phyloP scores from a whole-genome alignment of 2,797 vertebrate species.

The Diceros bicornis region DNA sequence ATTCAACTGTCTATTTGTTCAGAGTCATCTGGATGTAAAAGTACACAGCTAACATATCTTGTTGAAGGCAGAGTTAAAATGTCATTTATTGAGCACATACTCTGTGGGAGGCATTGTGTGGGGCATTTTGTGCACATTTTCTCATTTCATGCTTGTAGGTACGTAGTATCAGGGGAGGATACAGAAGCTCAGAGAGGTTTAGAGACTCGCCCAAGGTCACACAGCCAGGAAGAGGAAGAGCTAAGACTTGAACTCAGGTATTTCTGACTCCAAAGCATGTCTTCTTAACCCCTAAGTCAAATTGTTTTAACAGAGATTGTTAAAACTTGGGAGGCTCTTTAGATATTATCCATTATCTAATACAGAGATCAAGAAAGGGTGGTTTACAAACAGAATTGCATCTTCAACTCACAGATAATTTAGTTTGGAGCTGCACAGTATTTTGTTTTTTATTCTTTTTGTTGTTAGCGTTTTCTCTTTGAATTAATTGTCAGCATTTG shows the following conservation, averaged over 20 bases:
- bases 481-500: neutral
- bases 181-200: neutral
- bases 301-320: neutral
- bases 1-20: slow-evolving; percentile 2
- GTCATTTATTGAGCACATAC: neutral
- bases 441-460: neutral
- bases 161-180: neutral
- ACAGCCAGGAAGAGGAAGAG: neutral
- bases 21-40: slow-evolving; percentile 29
- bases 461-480: neutral
- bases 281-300: neutral
- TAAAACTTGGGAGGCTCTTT: neutral
- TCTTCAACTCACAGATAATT: neutral
- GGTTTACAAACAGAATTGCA: neutral
- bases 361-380: neutral
- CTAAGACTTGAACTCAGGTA: neutral
- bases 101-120: neutral
- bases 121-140: neutral
- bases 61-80: neutral
- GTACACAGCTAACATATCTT: neutral
- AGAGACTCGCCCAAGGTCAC: neutral
- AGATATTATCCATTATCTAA: neutral
- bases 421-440: neutral
- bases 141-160: neutral
- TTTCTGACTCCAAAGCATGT: neutral